Base-by-base conservation (phyloP, 2,888 invertebrate genomes). In the Melanostoma mellinum region DNA sequence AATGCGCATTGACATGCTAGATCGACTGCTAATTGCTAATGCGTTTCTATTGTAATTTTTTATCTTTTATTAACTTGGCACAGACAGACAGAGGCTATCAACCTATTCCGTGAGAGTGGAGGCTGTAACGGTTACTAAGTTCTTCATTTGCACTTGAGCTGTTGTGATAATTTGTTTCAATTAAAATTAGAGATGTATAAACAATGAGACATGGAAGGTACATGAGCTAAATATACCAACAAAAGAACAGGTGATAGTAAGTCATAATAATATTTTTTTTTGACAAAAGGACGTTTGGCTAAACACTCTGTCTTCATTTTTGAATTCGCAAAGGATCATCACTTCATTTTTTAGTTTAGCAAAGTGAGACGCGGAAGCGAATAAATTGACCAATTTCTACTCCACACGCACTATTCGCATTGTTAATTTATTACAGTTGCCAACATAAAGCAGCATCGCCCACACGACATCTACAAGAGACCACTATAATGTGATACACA, bases 381-480 rank as follows among this genome's bases (percentile, higher is more conserved):
- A 32, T 61, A 44, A 50, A 32, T 8, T 56, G 20, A 9, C 9
- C 32, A 9, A 9, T 30, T 48, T 5, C 30, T 46, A 48, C n/a
- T 30, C 30, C 30, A 3, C 38, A 63, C 63, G 63, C 63, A 71
- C 71, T 44, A n/a, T 72, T 56, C 52, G 42, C 44, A 40, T 8
- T 36, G 3, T n/a, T 20, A 68, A 76, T 81, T 76, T 81, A 76
- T 81, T 61, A 76, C 20, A 4, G 42, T 42, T 36, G 55, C 60
- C 60, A 75, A 69, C 46, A 60, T 71, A 75, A 46, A 71, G 53
- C 61, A 60, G 50, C 50, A 72, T 73, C 76, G 76, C 81, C 67
- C 68, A 76, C 76, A 63, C 33, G 44, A 44, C 10, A 6, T 33
- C 6, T n/a, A 32, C 58, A 46, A 10, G n/a, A 40, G n/a, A 40